A percentile compares a stretch with the other conserved stretches of the same genome.
Evolutionary conservation across 2,113 vertebrate genomes (phyloP).

Genomic region (Pitta sordida): DNA sequence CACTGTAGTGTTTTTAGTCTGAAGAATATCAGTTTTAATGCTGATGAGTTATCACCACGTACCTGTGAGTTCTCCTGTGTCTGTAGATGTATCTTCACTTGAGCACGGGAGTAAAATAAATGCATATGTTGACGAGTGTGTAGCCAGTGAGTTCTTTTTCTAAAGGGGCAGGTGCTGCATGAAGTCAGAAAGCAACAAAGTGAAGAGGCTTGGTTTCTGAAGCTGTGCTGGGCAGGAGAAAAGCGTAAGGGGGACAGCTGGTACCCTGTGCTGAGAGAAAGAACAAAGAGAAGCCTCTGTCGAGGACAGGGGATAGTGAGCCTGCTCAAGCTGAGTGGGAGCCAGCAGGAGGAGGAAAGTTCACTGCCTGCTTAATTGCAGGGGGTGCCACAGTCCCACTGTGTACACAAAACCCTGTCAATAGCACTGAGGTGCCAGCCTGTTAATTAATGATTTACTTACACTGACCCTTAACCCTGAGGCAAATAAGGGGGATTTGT

Average conservation of each 20-base stretch:
- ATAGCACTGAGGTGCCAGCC: constrained; percentile 68
- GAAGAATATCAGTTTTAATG: background rate
- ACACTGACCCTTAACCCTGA: constrained; percentile 75
- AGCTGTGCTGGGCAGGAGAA: background rate
- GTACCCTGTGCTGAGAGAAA: background rate
- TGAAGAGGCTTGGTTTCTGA: background rate
- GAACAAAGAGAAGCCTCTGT: background rate
- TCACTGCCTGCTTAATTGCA: constrained; percentile 58
- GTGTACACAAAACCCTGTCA: constrained; percentile 76
- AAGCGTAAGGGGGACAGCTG: accelerated
- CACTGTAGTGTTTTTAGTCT: background rate
- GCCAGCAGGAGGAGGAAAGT: constrained; percentile 30
- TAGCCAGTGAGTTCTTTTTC: background rate
- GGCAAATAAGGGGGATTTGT: constrained; percentile 79
- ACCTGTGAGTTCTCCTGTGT: background rate
- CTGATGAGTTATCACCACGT: background rate
- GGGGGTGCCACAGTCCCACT: constrained; percentile 69
- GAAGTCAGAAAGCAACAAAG: background rate
- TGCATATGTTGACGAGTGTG: background rate
- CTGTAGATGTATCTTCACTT: background rate
- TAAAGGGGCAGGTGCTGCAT: background rate
- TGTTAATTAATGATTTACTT: constrained; percentile 83
- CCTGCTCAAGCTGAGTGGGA: background rate
- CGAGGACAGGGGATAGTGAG: background rate
- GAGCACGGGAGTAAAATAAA: background rate